These are phyloP conservation scores for Vanessa atalanta DNA, from an alignment of 1,140 invertebrate species.

Conservation along the genomic window DNA sequence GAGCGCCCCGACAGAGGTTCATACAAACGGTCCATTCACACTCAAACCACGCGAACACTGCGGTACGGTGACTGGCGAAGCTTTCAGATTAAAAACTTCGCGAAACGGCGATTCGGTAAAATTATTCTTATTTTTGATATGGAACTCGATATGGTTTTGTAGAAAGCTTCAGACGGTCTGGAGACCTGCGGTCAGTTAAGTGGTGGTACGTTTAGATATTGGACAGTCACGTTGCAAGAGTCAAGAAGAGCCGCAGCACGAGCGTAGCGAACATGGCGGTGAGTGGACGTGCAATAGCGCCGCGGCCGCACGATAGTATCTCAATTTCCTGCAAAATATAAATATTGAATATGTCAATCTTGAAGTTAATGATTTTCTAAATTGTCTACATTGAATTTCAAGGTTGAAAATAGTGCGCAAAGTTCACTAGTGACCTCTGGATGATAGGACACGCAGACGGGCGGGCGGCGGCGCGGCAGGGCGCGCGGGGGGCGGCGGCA, in stretches of 20 bases:
- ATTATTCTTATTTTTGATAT: slow-evolving; percentile 43
- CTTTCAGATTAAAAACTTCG: slow-evolving; percentile 38
- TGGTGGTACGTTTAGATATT: slow-evolving; percentile 25
- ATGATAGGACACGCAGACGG: slow-evolving; percentile 93
- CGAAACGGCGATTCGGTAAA: slow-evolving; percentile 31
- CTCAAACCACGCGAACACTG: slow-evolving; percentile 40
- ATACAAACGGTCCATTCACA: slow-evolving; percentile 39
- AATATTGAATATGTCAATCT: no score
- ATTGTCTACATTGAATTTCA: no score
- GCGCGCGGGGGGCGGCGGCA: slow-evolving; percentile 80
- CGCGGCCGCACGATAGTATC: slow-evolving; percentile 70
- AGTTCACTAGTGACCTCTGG: slow-evolving; percentile 83
- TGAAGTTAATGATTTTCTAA: no score
- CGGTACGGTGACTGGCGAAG: slow-evolving; percentile 43
- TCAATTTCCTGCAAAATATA: slow-evolving; percentile 65
- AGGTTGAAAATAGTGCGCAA: no score
- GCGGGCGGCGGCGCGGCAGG: slow-evolving; percentile 85
- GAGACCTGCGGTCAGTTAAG: slow-evolving; percentile 25
- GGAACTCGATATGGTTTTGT: slow-evolving; percentile 43
- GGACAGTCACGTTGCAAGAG: slow-evolving; percentile 65
- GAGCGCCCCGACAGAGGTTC: slow-evolving; percentile 22
- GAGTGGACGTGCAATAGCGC: slow-evolving; percentile 42
- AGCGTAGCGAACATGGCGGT: slow-evolving; percentile 43
- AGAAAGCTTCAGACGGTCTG: slow-evolving; percentile 39
- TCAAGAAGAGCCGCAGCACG: slow-evolving; percentile 41